phyloP scores from a whole-genome alignment of 1,140 invertebrate species.

The Drosophila azteca region DNA sequence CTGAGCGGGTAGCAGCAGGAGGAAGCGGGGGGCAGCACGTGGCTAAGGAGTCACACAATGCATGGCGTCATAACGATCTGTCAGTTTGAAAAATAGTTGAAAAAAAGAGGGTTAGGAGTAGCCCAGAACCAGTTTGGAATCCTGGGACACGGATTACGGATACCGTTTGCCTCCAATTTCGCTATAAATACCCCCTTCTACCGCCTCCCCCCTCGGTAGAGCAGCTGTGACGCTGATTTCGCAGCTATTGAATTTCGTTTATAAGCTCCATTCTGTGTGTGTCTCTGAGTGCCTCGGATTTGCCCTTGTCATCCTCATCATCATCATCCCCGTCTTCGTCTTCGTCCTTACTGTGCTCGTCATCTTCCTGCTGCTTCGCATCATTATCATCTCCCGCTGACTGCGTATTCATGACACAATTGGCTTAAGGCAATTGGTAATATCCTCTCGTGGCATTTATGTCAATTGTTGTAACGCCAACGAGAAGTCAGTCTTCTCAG shows the following conservation, averaged over 20 bases:
- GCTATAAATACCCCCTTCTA: slow-evolving; percentile 40
- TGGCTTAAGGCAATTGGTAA: slow-evolving; percentile 80
- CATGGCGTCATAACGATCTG: slow-evolving; percentile 75
- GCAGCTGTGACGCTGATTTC: slow-evolving; percentile 71
- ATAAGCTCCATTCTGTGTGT: slow-evolving; percentile 57
- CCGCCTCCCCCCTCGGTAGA: slow-evolving; percentile 1
- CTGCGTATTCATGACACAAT: slow-evolving; percentile 78
- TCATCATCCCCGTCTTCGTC: background rate
- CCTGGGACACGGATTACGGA: slow-evolving; percentile 1
- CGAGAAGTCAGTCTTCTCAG: slow-evolving; percentile 28
- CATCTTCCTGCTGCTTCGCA: slow-evolving; percentile 13
- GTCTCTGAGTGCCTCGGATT: slow-evolving; percentile 18
- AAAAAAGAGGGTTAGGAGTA: slow-evolving; percentile 13
- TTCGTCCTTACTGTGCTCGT: slow-evolving; percentile 31
- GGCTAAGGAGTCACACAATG: slow-evolving; percentile 47
- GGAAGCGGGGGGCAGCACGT: background rate
- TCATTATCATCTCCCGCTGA: slow-evolving; percentile 18
- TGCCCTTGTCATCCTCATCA: slow-evolving; percentile 28
- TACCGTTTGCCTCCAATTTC: slow-evolving; percentile 11
- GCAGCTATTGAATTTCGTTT: slow-evolving; percentile 76
- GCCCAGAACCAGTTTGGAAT: background rate
- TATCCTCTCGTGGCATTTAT: slow-evolving; percentile 79
- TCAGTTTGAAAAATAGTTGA: slow-evolving; percentile 73
- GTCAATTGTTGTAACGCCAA: slow-evolving; percentile 69
- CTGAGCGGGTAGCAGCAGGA: slow-evolving; percentile 1